Evolutionary conservation across 2,797 vertebrate species (phyloP), one percentile per base, ranked within the genome.

Genomic region (Peromyscus nudipes): DNA sequence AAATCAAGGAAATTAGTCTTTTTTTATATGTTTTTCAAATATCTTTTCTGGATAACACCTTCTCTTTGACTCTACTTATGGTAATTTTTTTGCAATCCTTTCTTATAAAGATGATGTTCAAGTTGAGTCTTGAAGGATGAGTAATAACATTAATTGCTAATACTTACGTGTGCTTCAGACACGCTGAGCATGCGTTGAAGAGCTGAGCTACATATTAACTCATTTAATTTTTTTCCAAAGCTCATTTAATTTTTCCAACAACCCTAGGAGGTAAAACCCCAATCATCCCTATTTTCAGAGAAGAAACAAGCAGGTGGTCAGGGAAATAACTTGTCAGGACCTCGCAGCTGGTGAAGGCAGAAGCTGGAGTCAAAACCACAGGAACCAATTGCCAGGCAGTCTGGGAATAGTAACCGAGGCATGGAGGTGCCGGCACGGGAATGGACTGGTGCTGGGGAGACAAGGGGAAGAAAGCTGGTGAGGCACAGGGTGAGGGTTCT

Each of bases 111-210:
- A 75, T 34, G 29, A 71, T 19, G 23, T 92, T 96, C 92, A 65
- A 91, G 90, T 75, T 57, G 60, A 40, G 29, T 97, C 93, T 94
- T 96, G 96, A 94, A 91, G n/a, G 86, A 34, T 87, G 96, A 96
- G 34, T 92, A 88, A 86, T 73, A 34, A n/a, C 43, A n/a, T 49
- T 49, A 37, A 81, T 69, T 46, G 84, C 5, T 4, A 71, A 31
- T 52, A 75, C 17, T 37, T 46, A 25, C 0, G 7, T 62, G 23
- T 29, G 57, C 29, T 60, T 84, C 91, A 67, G 21, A 52, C 65
- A 60, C 8, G 21, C 46, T 17, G 17, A 79, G 10, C 25, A 62
- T 0, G 4, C 34, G 34, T 92, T 83, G n/a, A 40, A 92, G 71
- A 29, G 25, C 29, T 76, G 67, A 17, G 40, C 5, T 65, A 12